A percentile compares a stretch with the other conserved stretches of the same genome.
Conservation (phyloP, 1,140 invertebrate species). For the Muscidifurax raptorellus region DNA sequence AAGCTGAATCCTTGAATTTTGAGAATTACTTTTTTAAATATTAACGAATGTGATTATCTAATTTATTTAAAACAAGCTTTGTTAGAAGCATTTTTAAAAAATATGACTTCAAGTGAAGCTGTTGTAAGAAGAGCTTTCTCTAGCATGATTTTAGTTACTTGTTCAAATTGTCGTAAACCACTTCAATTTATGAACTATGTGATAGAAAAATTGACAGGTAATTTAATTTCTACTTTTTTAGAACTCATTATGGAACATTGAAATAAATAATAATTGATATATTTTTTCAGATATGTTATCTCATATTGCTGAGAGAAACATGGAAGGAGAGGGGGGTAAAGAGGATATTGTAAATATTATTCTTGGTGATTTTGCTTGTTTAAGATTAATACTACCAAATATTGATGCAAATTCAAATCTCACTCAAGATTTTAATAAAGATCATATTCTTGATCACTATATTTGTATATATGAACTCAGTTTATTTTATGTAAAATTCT, state of each 20-base stretch:
- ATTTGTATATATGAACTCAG: conserved; percentile 88
- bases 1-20: no score
- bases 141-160: conserved; percentile 80
- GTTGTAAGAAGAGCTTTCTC: conserved; percentile 80
- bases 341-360: conserved; percentile 73
- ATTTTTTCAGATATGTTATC: conserved; percentile 76
- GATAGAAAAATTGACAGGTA: conserved; percentile 75
- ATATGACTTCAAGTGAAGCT: conserved; percentile 78
- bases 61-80: conserved; percentile 72
- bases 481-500: conserved; percentile 81
- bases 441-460: conserved; percentile 67
- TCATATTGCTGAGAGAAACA: conserved; percentile 66
- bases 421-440: conserved; percentile 56
- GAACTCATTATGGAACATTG: neutral
- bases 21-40: conserved; percentile 40
- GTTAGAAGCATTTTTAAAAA: conserved; percentile 81
- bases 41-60: neutral
- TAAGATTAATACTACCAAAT: conserved; percentile 80
- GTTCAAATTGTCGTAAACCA: conserved; percentile 80
- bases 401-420: conserved; percentile 61
- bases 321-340: conserved; percentile 64
- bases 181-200: conserved; percentile 79
- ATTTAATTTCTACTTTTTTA: conserved; percentile 56
- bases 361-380: conserved; percentile 81
- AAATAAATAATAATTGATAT: neutral